These are phyloP conservation scores for Mimas tiliae DNA, from an alignment of 2,888 invertebrate species.

Conservation along the genomic window DNA sequence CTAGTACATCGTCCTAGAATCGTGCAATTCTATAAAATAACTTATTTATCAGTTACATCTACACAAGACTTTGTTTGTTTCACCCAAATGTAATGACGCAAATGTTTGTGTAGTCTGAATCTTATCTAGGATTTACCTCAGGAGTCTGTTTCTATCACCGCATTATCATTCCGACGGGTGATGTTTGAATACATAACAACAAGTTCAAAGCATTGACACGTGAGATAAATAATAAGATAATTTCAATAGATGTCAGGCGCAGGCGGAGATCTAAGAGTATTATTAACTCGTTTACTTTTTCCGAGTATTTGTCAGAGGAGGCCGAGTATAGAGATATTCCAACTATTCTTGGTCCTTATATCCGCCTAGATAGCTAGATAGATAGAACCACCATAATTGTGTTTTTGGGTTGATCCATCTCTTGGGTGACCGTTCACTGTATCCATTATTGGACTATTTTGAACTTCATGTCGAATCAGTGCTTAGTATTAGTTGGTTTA, in stretches of 20 bases:
- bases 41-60: slow-evolving; percentile 17
- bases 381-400: no score
- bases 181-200: slow-evolving; percentile 11
- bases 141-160: background rate
- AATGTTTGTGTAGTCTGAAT: slow-evolving; percentile 5
- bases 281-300: background rate
- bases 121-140: slow-evolving; percentile 17
- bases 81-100: slow-evolving; percentile 19
- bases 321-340: no score
- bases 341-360: no score
- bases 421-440: no score
- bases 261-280: background rate
- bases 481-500: no score
- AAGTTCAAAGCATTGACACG: slow-evolving; percentile 4
- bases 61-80: background rate
- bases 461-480: no score
- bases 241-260: background rate
- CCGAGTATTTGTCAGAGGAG: background rate
- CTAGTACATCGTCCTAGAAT: background rate
- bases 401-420: no score
- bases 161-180: background rate
- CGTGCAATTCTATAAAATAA: background rate
- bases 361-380: no score
- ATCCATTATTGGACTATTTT: no score
- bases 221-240: slow-evolving; percentile 7